Percentiles rank a stretch among this genome's conserved stretches.
phyloP scores from a whole-genome alignment of 2,113 vertebrate genomes.

The Istiophorus platypterus region DNA sequence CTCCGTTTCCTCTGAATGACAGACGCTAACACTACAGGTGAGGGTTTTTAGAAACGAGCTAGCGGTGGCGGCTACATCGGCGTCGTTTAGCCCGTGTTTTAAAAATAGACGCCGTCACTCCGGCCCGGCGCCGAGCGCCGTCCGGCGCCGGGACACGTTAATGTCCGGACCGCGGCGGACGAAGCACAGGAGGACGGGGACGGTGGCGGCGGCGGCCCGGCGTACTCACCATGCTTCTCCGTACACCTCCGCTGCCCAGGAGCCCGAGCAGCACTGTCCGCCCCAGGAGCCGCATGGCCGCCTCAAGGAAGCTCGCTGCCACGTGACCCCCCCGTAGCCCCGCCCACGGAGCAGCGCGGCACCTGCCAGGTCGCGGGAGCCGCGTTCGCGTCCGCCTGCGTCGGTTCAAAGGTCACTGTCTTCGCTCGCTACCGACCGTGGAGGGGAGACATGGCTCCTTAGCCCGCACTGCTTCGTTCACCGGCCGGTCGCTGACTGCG shows the following conservation, averaged over 20 bases:
- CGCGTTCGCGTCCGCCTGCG: no score
- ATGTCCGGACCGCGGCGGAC: accelerated
- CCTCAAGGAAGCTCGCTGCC: accelerated
- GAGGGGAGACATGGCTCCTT: no score
- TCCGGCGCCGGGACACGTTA: accelerated
- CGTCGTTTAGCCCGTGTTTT: conserved; percentile 45
- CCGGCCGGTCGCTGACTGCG: no score
- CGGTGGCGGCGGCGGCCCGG: accelerated
- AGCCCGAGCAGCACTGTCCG: conserved; percentile 39
- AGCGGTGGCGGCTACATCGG: background rate
- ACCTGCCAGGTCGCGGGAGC: no score
- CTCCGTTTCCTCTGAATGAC: no score
- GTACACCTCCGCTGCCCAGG: conserved; percentile 39
- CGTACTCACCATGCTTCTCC: conserved; percentile 78
- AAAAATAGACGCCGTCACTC: conserved; percentile 35
- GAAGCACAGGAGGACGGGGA: accelerated
- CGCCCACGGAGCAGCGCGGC: conserved; percentile 21
- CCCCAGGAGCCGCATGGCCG: conserved; percentile 52
- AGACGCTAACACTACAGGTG: background rate
- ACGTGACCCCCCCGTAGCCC: background rate
- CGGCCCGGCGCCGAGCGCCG: no score
- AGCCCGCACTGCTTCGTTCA: no score
- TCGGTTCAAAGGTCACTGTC: no score
- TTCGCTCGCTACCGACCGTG: no score
- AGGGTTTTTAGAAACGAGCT: background rate